Conservation (phyloP, 2,888 invertebrate genomes). For the Rapana venosa region DNA sequence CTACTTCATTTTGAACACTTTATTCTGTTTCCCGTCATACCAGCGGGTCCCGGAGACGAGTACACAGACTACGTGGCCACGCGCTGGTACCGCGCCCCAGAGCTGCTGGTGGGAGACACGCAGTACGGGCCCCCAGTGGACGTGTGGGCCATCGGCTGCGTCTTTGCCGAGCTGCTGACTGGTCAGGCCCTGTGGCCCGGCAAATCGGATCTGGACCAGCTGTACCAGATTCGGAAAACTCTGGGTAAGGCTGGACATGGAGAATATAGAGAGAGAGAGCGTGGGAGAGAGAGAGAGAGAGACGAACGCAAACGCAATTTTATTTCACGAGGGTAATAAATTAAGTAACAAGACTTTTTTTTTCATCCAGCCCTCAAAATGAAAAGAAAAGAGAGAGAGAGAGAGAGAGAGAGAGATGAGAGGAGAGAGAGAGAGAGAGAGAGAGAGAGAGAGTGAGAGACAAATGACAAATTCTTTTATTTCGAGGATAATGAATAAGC, state of each 20-base stretch:
- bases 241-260: slow-evolving; percentile 81
- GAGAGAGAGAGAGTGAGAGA: no score
- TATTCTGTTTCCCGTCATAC: neutral
- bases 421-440: neutral
- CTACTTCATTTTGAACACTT: neutral
- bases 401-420: no score
- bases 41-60: slow-evolving; percentile 92
- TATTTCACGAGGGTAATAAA: no score
- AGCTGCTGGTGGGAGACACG: slow-evolving; percentile 97
- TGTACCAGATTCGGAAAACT: slow-evolving; percentile 96
- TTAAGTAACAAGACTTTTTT: no score
- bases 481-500: no score
- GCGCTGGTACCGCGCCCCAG: slow-evolving; percentile 98
- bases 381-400: no score
- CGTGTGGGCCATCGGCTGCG: slow-evolving; percentile 95
- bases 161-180: slow-evolving; percentile 80
- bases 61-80: slow-evolving; percentile 99
- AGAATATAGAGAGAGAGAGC: neutral
- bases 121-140: slow-evolving; percentile 88
- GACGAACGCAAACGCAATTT: no score
- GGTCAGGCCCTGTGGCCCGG: slow-evolving; percentile 89
- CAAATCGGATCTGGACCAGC: slow-evolving; percentile 97
- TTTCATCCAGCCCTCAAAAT: no score
- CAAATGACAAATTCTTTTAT: no score
- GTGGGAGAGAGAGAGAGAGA: neutral